phyloP scores from a whole-genome alignment of 2,113 vertebrate genomes.

The Lepus europaeus region DNA sequence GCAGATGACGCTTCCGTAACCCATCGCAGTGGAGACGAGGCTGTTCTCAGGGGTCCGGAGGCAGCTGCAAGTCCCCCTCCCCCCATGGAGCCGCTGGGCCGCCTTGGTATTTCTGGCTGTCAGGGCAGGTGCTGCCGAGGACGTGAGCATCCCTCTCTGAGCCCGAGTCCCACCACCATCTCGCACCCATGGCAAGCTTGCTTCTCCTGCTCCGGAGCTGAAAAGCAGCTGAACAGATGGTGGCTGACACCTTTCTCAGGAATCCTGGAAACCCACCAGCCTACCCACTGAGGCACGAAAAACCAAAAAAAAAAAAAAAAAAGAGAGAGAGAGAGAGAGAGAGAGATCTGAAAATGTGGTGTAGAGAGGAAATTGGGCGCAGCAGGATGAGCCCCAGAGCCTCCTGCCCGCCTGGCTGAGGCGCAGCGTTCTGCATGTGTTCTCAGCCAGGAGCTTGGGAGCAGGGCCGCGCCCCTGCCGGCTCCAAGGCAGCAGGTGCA shows the following conservation, averaged over 20 bases:
- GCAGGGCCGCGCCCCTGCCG: rapidly evolving
- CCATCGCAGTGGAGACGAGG: background rate
- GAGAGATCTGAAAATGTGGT: background rate
- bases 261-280: conserved; percentile 82
- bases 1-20: background rate
- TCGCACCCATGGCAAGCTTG: conserved; percentile 59
- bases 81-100: background rate
- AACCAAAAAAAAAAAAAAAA: background rate
- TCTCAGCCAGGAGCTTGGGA: background rate
- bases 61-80: background rate
- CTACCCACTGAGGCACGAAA: conserved; percentile 73
- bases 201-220: conserved; percentile 69
- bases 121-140: background rate
- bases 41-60: background rate
- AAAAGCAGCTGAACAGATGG: conserved; percentile 80
- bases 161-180: conserved; percentile 33
- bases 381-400: background rate
- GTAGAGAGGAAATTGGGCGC: background rate
- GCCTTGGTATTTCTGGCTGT: background rate
- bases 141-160: background rate
- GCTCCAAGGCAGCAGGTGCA: rapidly evolving
- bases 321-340: too few species aligned
- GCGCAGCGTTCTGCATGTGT: too few species aligned
- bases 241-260: conserved; percentile 81
- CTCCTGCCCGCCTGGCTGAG: rapidly evolving